A percentile compares a stretch with the other conserved stretches of the same genome.
Conservation (phyloP, 2,113 vertebrate species). For the Sturnira hondurensis region DNA sequence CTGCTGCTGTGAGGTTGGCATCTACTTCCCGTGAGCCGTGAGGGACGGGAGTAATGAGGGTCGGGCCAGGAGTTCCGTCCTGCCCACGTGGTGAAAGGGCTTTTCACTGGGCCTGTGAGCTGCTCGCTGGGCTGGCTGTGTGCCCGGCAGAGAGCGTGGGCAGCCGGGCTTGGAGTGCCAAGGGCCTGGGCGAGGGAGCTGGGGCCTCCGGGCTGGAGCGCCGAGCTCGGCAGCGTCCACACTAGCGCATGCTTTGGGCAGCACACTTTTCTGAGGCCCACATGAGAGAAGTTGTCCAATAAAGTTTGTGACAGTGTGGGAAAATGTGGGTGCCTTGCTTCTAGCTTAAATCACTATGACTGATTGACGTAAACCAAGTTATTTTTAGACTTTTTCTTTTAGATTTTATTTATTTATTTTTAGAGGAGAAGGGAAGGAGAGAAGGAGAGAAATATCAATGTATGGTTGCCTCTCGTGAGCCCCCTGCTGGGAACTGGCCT, state of each 20-base stretch:
- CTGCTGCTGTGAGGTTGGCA: neutral
- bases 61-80: slow-evolving; percentile 48
- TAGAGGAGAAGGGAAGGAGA: no score
- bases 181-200: neutral
- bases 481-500: no score
- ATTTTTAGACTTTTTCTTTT: slow-evolving; percentile 33
- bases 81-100: slow-evolving; percentile 65
- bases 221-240: accelerated
- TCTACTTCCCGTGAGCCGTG: neutral
- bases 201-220: neutral
- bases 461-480: no score
- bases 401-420: no score
- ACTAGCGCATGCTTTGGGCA: neutral
- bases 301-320: neutral
- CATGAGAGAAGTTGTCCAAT: neutral
- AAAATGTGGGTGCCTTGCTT: neutral
- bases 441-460: no score
- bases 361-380: neutral
- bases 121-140: neutral
- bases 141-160: neutral
- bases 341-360: neutral
- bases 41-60: slow-evolving; percentile 47
- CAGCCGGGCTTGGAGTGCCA: neutral
- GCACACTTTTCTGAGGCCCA: accelerated
- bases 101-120: slow-evolving; percentile 14